Conservation (phyloP, 2,888 invertebrate genomes). For the Danaus chrysippus region DNA sequence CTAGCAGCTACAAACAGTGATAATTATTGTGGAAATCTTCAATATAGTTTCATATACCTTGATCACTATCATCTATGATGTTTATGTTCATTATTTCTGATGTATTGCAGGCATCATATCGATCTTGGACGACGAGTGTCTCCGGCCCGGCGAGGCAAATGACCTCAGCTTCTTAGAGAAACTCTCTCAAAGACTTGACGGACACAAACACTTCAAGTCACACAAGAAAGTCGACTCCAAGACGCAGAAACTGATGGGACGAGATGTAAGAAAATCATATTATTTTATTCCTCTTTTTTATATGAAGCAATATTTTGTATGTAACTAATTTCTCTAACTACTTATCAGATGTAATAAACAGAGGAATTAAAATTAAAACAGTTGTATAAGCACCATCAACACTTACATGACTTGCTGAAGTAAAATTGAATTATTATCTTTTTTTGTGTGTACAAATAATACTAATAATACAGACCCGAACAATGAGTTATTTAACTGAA, state of each 20-base stretch:
- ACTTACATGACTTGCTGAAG: too few relatives aligned
- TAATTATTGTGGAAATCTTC: too few relatives aligned
- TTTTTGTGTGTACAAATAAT: too few relatives aligned
- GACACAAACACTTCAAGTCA: slow-evolving; percentile 90
- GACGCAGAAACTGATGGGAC: slow-evolving; percentile 90
- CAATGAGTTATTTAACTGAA: too few relatives aligned
- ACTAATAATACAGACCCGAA: too few relatives aligned
- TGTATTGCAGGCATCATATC: slow-evolving; percentile 84
- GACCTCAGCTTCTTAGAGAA: slow-evolving; percentile 91
- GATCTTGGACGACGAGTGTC: slow-evolving; percentile 93
- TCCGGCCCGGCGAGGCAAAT: slow-evolving; percentile 92
- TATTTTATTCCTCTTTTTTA: background rate
- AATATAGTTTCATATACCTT: too few relatives aligned
- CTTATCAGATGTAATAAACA: background rate
- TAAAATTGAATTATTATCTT: too few relatives aligned
- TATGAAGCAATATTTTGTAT: background rate
- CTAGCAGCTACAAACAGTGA: too few relatives aligned
- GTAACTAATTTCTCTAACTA: background rate
- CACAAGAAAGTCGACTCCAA: slow-evolving; percentile 88
- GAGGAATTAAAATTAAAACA: background rate
- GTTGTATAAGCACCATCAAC: too few relatives aligned
- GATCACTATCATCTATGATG: too few relatives aligned
- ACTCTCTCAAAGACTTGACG: slow-evolving; percentile 84
- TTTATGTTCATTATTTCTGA: too few relatives aligned
- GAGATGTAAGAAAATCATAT: slow-evolving; percentile 81